Percentiles rank a stretch among this genome's conserved stretches.
Evolutionary conservation across 2,113 vertebrate species (phyloP).

Genomic region (Rhagologus leucostigma): DNA sequence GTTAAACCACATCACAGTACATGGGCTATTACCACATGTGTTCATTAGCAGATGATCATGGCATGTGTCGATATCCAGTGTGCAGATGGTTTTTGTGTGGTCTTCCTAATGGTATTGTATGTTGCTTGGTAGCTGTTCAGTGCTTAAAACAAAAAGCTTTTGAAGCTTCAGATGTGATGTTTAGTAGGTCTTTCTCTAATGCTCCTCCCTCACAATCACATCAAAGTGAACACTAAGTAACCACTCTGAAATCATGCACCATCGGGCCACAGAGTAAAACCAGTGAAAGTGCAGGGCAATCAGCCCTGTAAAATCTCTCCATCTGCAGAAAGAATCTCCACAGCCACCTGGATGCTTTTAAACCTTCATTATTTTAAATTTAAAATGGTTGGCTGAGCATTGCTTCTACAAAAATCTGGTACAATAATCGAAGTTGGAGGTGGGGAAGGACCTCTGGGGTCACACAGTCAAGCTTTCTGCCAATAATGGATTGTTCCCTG

Average conservation of each 20-base stretch:
- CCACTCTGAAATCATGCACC: background rate
- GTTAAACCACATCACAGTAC: background rate
- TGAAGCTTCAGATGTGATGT: background rate
- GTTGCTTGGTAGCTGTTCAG: background rate
- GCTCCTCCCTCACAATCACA: constrained; percentile 2
- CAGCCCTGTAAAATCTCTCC: background rate
- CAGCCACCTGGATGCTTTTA: constrained; percentile 34
- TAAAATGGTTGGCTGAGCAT: background rate
- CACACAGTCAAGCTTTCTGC: background rate
- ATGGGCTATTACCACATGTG: background rate
- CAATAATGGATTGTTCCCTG: constrained; percentile 32
- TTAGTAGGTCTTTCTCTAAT: background rate
- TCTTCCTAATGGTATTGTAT: background rate
- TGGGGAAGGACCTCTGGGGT: background rate
- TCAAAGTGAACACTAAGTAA: background rate
- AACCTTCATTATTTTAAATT: constrained; percentile 32
- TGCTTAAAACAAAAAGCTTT: constrained; percentile 9
- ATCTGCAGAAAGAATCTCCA: background rate
- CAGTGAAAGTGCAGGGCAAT: background rate
- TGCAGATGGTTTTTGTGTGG: background rate
- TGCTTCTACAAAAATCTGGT: constrained; percentile 37
- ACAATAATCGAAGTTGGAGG: constrained; percentile 12
- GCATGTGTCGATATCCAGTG: background rate
- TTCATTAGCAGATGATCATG: background rate
- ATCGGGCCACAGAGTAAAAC: background rate